A percentile compares a stretch with the other conserved stretches of the same genome.
phyloP scores from a whole-genome alignment of 2,113 vertebrate genomes.

The Collichthys lucidus region DNA sequence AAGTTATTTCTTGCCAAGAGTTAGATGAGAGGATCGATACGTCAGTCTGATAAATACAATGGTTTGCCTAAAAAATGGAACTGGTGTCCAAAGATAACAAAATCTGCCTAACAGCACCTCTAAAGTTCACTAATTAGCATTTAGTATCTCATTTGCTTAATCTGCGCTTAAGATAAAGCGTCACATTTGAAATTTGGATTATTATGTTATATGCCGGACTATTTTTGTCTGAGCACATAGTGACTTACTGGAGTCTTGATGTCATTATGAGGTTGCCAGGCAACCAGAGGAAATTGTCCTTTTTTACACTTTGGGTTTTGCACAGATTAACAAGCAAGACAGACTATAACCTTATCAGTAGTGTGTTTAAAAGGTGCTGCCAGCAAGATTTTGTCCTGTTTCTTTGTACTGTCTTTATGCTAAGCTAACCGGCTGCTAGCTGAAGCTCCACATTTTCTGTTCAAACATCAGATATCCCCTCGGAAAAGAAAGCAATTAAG shows the following conservation, averaged over 20 bases:
- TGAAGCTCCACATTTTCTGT: neutral
- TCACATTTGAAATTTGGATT: neutral
- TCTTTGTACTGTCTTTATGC: neutral
- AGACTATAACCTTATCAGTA: neutral
- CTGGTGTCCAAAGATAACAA: neutral
- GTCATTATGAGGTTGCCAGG: neutral
- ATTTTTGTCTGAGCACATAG: neutral
- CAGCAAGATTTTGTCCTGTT: neutral
- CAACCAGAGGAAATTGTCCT: neutral
- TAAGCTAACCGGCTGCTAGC: neutral
- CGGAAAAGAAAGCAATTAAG: neutral
- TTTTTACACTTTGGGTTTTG: constrained; percentile 3
- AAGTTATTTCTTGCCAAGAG: neutral
- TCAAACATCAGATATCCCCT: neutral
- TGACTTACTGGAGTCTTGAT: neutral
- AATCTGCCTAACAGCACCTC: neutral
- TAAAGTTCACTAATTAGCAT: neutral
- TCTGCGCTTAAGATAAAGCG: neutral
- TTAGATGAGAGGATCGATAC: neutral
- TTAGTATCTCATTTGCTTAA: neutral
- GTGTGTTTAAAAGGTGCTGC: neutral
- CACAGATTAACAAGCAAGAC: neutral
- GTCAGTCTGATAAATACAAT: neutral
- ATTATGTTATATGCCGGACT: neutral
- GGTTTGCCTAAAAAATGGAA: neutral